Evolutionary conservation across 1,140 invertebrate species (phyloP), one percentile per base, ranked within the genome.

Genomic region (Drosophila pallidifrons): DNA sequence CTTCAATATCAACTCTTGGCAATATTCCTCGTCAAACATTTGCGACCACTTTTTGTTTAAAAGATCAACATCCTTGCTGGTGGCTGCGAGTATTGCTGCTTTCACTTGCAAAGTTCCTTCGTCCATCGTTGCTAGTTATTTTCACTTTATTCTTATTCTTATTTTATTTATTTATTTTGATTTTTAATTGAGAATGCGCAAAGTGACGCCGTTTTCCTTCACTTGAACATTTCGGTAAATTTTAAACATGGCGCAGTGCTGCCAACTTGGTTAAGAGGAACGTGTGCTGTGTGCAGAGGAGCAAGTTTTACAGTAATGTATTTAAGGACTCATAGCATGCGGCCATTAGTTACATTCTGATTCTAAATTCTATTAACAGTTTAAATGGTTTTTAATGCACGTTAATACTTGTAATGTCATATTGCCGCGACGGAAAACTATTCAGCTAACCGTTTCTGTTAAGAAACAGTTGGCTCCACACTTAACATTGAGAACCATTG

Each of bases 11-110:
- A 90, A 75, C 1, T 77, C 70, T 3, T 51, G 47, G 15, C 83
- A 91, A 20, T 76, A 79, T 13, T 76, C 71, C 0, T 52, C 30
- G 16, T 86, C 73, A 15, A 92, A 91, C 61, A 91, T 83, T 25
- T 73, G 49, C 5, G 51, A 15, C 91, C 90, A 91, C 35, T 91
- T 79, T 1, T 28, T 45, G 7, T 76, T 59, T 15, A 92, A 41
- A 3, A 63, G 45, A 7, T 86, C 66, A 10, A 91, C 67, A 60
- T 85, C 32, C n/a, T 73, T 73, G 4, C 49, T 54, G 0, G 88
- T 88, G 11, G 72, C 45, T 3, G 69, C 58, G 32, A 79, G 45
- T 47, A 91, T 90, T 13, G 74, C 11, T 20, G 46, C 59, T 57
- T 77, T 74, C 25, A 11, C 28, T 47, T 20, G 10, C 13, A 15